phyloP scores from a whole-genome alignment of 30 jellyfish, hydroid and myxozoan genomes.

The Sanderia malayensis region DNA sequence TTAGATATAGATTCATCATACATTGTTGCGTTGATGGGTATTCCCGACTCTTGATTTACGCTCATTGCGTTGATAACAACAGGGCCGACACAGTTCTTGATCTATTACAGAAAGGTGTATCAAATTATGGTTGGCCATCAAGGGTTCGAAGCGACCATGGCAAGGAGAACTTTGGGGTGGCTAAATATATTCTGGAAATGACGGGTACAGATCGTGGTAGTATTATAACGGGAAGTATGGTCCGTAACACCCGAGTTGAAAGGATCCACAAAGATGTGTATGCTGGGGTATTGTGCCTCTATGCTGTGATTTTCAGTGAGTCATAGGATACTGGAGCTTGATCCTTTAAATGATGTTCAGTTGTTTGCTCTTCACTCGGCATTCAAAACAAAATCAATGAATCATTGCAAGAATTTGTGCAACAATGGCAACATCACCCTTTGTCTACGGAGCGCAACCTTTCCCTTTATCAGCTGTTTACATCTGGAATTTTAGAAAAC shows the following conservation, averaged over 20 bases:
- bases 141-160: constrained; percentile 19
- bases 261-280: constrained; percentile 9
- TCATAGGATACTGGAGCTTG: constrained; percentile 6
- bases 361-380: constrained; percentile 6
- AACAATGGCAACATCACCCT: constrained; percentile 9
- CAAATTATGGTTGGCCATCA: constrained; percentile 16
- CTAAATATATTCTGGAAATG: constrained; percentile 5
- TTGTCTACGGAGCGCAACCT: constrained; percentile 12
- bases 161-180: constrained; percentile 14
- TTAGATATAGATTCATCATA: constrained; percentile 6
- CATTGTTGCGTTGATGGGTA: constrained; percentile 16
- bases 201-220: constrained; percentile 11
- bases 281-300: constrained; percentile 15
- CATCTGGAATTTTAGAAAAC: constrained; percentile 9
- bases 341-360: constrained; percentile 2
- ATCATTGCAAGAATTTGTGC: constrained; percentile 13
- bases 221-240: constrained; percentile 12
- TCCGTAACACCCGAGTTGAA: constrained; percentile 5
- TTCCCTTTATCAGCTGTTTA: constrained; percentile 18
- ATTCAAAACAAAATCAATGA: constrained; percentile 2
- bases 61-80: constrained; percentile 7
- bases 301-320: background rate
- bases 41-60: background rate
- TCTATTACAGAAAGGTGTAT: constrained; percentile 5
- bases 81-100: constrained; percentile 13